Base-by-base conservation (phyloP, 2,888 invertebrate genomes). In the Branchellion lobata region DNA sequence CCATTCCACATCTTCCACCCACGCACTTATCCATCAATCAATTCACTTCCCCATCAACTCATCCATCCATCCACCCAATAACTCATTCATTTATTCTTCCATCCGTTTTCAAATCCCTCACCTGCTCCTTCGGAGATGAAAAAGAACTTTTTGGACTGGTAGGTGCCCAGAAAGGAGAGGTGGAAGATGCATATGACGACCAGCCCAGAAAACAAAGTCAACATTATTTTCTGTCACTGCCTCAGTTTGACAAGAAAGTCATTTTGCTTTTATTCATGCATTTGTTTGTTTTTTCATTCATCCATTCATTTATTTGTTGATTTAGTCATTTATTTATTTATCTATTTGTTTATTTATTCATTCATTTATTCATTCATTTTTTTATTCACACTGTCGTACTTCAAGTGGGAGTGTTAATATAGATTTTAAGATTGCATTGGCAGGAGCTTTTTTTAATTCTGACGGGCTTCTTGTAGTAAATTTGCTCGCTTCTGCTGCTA, bases 121-220 rank as follows among this genome's bases (percentile, higher is more conserved):
- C 61, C 61, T 57, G 61, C 61, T 8, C 61, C 61, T 57, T 57
- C 61, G 3, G 61, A 57, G 61, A 57, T 57, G 24, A 57, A 57
- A n/a, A 24, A 24, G 61, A 57, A 57, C 61, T 57, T 57, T n/a
- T 24, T 57, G 8, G 61, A 57, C 14, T 57, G 61, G 40, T 40
- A 40, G 14, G 40, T 40, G n/a, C 61, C 61, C 3, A 57, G 24
- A n/a, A 57, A 57, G 21, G 61, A 57, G n/a, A 57, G 61, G n/a
- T n/a, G 61, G n/a, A 57, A 24, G 24, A 57, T 5, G 21, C 21
- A 57, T 5, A 57, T 57, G 14, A 57, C 21, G 14, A 18, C 5
- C 3, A 24, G 3, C 5, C 24, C 24, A 18, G n/a, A 57, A 57
- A 57, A n/a, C 3, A 57, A 24, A 24, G 11, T 57, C 61, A 57